These are phyloP conservation scores for Xiphorhynchus erythropygius DNA, from an alignment of 2,797 vertebrate species.

Conservation along the genomic window DNA sequence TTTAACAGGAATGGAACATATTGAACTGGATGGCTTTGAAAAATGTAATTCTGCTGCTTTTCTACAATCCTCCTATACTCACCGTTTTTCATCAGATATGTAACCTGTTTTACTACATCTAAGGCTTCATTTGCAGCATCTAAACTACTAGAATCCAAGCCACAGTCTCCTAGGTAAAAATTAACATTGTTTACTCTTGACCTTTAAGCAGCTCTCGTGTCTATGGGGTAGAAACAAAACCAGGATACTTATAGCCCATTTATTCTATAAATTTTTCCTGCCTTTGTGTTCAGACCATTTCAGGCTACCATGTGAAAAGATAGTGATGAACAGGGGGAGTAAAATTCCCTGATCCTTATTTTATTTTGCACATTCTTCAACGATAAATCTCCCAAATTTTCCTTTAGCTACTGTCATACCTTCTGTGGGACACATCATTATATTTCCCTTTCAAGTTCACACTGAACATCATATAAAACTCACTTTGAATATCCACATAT, in stretches of 20 bases:
- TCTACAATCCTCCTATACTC: not conserved
- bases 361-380: not conserved
- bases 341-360: not conserved
- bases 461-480: not conserved
- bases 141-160: not conserved
- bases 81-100: not conserved
- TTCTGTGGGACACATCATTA: not conserved
- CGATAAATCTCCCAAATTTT: not conserved
- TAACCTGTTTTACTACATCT: not conserved
- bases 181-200: not conserved
- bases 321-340: not conserved
- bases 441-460: not conserved
- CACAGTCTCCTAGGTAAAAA: not conserved
- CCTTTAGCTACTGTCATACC: not conserved
- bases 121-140: not conserved
- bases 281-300: not conserved
- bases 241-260: not conserved
- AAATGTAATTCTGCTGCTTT: not conserved
- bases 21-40: not conserved
- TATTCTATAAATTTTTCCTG: not conserved
- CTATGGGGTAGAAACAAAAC: not conserved
- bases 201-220: not conserved
- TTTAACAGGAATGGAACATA: not conserved
- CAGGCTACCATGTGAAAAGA: not conserved
- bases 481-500: constrained; percentile 15